These are phyloP conservation scores for Pedionomus torquatus DNA, from an alignment of 2,113 vertebrate genomes.

Conservation along the genomic window DNA sequence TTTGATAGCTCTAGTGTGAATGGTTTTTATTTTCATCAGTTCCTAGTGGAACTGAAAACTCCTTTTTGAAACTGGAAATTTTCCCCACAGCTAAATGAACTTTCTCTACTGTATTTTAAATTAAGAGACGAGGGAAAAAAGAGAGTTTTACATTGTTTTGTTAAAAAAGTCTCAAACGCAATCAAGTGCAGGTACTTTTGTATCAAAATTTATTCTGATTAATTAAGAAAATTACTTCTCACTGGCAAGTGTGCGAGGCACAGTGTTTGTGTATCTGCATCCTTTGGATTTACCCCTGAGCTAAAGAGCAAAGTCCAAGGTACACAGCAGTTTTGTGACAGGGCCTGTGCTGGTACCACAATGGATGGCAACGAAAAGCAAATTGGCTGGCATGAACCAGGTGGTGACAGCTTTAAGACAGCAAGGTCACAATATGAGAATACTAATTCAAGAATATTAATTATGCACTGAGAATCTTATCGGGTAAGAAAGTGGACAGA, in stretches of 20 bases:
- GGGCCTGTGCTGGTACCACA: not conserved
- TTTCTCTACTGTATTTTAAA: not conserved
- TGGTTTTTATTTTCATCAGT: not conserved
- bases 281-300: not conserved
- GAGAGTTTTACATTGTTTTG: not conserved
- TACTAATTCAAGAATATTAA: not conserved
- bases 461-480: not conserved
- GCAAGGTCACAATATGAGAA: not conserved
- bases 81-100: not conserved
- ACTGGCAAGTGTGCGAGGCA: not conserved
- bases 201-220: not conserved
- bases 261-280: too few species aligned
- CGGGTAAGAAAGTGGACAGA: not conserved
- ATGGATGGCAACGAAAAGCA: not conserved
- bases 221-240: not conserved
- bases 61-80: not conserved
- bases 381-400: not conserved
- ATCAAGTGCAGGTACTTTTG: not conserved
- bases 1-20: not conserved
- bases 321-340: rapidly evolving
- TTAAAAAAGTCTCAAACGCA: not conserved
- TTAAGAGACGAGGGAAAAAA: not conserved
- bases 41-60: not conserved
- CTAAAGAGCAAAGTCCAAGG: not conserved
- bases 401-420: not conserved